These are phyloP conservation scores for Cinara cedri DNA, from an alignment of 2,888 invertebrate genomes.

Conservation along the genomic window DNA sequence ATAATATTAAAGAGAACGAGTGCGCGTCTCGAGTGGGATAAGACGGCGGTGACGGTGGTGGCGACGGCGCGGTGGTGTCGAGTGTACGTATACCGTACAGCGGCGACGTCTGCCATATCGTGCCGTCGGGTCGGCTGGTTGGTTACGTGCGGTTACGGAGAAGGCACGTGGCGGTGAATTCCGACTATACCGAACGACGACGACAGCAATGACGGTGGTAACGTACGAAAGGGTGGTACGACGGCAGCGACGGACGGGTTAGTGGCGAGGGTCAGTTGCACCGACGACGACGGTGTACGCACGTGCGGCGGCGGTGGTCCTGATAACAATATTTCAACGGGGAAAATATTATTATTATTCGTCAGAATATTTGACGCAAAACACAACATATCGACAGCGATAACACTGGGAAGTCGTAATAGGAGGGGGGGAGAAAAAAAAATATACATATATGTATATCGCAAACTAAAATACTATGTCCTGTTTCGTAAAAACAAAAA, in stretches of 20 bases:
- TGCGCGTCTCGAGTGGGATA: background rate
- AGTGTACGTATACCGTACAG: background rate
- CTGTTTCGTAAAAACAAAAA: background rate
- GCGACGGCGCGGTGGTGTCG: background rate
- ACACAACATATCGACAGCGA: no score
- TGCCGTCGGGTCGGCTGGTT: background rate
- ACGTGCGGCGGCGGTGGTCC: background rate
- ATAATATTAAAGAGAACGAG: background rate
- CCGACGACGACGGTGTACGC: background rate
- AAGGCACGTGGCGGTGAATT: constrained; percentile 59
- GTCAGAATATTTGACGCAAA: no score
- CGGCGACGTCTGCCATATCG: constrained; percentile 9
- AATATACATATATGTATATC: no score
- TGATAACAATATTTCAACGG: background rate
- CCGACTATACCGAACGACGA: background rate
- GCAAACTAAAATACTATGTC: no score
- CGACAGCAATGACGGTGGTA: background rate
- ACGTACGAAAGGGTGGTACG: constrained; percentile 6
- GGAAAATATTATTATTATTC: no score
- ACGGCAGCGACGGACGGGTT: constrained; percentile 1
- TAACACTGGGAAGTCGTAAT: no score
- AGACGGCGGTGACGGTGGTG: background rate
- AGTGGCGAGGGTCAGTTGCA: constrained; percentile 13
- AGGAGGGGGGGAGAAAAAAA: no score
- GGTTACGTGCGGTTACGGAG: constrained; percentile 25